Conservation (phyloP, 1,140 invertebrate genomes). For the Trissolcus basalis region DNA sequence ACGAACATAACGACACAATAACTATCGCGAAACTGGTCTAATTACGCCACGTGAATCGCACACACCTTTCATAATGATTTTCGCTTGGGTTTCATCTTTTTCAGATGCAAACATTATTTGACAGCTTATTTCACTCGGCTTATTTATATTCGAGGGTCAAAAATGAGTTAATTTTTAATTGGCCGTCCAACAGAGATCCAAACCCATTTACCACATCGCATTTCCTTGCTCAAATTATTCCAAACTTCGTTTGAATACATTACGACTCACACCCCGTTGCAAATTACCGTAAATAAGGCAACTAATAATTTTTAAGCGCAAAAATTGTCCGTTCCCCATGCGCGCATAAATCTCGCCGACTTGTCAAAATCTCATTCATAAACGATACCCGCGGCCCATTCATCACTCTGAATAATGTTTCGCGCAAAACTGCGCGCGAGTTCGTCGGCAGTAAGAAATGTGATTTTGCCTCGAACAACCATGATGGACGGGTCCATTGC, state of each 20-base stretch:
- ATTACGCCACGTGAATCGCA: constrained; percentile 6
- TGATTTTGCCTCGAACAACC: constrained; percentile 45
- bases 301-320: constrained; percentile 56
- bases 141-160: constrained; percentile 29
- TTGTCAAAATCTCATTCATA: constrained; percentile 57
- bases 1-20: constrained; percentile 66
- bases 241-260: constrained; percentile 42
- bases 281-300: constrained; percentile 57
- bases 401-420: constrained; percentile 56
- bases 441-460: constrained; percentile 43
- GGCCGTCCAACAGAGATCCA: constrained; percentile 21
- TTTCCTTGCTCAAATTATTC: constrained; percentile 53
- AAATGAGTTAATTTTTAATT: constrained; percentile 55
- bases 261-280: constrained; percentile 28
- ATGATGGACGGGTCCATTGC: constrained; percentile 52
- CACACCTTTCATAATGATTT: too few relatives aligned
- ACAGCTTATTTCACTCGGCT: constrained; percentile 2
- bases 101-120: constrained; percentile 1
- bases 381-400: constrained; percentile 51
- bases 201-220: constrained; percentile 45
- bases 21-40: constrained; percentile 60
- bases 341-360: constrained; percentile 51
- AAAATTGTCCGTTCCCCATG: constrained; percentile 50
- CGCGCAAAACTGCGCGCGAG: constrained; percentile 45
- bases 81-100: background rate